Conservation (phyloP, 35 echinoderm and acorn worm species). For the Ophiothrix spiculata region DNA sequence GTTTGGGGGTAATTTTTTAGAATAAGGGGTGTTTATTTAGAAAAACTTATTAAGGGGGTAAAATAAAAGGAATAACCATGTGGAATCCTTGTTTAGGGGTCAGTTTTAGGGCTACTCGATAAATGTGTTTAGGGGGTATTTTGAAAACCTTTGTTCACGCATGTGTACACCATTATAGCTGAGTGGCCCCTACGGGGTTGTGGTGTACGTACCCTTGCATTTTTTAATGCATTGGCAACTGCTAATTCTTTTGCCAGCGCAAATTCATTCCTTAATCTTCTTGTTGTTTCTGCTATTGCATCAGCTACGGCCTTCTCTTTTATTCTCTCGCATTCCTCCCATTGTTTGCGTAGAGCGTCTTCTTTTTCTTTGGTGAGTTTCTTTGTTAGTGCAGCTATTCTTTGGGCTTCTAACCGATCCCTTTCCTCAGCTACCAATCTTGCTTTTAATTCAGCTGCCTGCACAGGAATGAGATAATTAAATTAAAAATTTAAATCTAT, state of each 20-base stretch:
- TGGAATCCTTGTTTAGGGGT: no score
- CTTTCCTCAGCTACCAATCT: slow-evolving; percentile 43
- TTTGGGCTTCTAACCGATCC: slow-evolving; percentile 68
- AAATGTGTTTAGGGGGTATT: no score
- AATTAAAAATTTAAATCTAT: no score
- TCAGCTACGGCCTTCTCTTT: slow-evolving; percentile 77
- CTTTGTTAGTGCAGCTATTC: slow-evolving; percentile 66
- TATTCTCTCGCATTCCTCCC: slow-evolving; percentile 90
- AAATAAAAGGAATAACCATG: no score
- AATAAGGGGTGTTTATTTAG: no score
- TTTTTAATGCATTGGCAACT: slow-evolving; percentile 66
- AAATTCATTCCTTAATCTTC: slow-evolving; percentile 74
- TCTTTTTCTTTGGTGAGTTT: slow-evolving; percentile 73
- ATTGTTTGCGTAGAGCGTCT: slow-evolving; percentile 75
- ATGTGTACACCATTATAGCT: no score
- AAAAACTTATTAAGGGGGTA: no score
- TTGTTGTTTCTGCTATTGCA: slow-evolving; percentile 71
- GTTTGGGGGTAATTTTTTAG: no score
- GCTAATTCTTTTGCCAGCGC: slow-evolving; percentile 77
- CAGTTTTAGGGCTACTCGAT: no score
- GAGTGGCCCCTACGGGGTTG: no score
- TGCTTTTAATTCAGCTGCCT: slow-evolving; percentile 69
- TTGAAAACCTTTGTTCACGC: no score
- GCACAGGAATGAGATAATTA: no score
- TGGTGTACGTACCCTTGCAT: slow-evolving; percentile 86